Percentiles rank a stretch among this genome's conserved stretches.
phyloP scores from a whole-genome alignment of 1,140 invertebrate genomes.

The Camponotus pennsylvanicus region DNA sequence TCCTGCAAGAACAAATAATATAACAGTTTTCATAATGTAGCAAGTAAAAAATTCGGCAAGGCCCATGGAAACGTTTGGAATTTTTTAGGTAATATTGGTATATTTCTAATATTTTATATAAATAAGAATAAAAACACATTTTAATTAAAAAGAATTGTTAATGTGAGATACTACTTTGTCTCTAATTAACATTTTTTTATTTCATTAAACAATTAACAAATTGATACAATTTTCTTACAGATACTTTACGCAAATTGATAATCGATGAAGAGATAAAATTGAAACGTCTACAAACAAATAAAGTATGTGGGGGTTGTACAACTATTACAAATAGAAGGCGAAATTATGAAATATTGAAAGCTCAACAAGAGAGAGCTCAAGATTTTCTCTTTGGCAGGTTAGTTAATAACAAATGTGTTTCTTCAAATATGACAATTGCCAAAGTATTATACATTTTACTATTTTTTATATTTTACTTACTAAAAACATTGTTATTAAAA shows the following conservation, averaged over 20 bases:
- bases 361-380: no score
- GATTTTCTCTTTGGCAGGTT: neutral
- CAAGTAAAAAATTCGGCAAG: conserved; percentile 13
- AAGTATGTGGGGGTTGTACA: neutral
- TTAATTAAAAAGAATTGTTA: neutral
- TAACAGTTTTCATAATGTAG: conserved; percentile 19
- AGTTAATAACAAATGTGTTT: neutral
- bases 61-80: conserved; percentile 2
- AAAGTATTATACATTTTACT: no score
- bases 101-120: neutral
- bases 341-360: neutral
- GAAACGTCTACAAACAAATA: neutral
- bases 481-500: no score
- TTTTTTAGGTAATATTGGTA: conserved; percentile 3
- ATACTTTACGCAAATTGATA: conserved; percentile 14
- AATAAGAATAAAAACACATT: neutral
- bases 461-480: no score
- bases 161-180: neutral
- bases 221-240: neutral
- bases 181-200: neutral
- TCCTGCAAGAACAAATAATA: no score
- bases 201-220: neutral
- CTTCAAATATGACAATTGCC: no score
- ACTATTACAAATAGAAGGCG: neutral
- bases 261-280: conserved; percentile 9